These are phyloP conservation scores for Epizoanthus scotinus DNA, from an alignment of 92 coral and sea anemone species.

Conservation along the genomic window DNA sequence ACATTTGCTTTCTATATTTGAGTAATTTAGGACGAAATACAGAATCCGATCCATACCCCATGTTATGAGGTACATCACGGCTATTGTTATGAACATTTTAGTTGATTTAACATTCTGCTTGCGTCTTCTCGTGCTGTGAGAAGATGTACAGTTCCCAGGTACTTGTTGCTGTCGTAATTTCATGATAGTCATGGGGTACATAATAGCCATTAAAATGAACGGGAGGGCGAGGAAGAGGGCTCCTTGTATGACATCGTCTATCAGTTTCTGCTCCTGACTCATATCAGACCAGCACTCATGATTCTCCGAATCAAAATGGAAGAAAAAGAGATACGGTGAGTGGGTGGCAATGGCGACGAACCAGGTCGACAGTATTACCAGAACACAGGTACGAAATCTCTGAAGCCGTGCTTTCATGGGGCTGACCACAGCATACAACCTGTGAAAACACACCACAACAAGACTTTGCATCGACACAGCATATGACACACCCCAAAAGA, in stretches of 20 bases:
- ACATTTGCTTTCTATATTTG: not conserved
- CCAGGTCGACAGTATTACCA: constrained; percentile 17
- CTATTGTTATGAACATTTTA: constrained; percentile 13
- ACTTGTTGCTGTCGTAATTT: constrained; percentile 17
- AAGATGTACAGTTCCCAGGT: not conserved
- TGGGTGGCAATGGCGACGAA: not conserved
- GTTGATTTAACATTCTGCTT: constrained; percentile 11
- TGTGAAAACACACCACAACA: constrained; percentile 6
- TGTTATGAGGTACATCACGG: not conserved
- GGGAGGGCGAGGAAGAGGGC: constrained; percentile 8
- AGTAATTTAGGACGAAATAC: not conserved
- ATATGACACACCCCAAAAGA: constrained; percentile 19
- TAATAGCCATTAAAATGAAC: not conserved
- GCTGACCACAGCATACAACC: constrained; percentile 19
- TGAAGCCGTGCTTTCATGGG: not conserved
- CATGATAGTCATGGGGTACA: not conserved
- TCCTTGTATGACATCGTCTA: not conserved
- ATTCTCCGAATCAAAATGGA: not conserved
- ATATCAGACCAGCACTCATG: not conserved
- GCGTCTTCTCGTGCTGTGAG: not conserved
- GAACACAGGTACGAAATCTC: not conserved
- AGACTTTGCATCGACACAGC: constrained; percentile 25
- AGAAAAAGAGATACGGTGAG: not conserved
- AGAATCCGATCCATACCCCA: constrained; percentile 3
- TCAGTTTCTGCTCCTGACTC: not conserved